phyloP scores from a whole-genome alignment of 2,797 vertebrate genomes.

The Eulemur rubriventer region DNA sequence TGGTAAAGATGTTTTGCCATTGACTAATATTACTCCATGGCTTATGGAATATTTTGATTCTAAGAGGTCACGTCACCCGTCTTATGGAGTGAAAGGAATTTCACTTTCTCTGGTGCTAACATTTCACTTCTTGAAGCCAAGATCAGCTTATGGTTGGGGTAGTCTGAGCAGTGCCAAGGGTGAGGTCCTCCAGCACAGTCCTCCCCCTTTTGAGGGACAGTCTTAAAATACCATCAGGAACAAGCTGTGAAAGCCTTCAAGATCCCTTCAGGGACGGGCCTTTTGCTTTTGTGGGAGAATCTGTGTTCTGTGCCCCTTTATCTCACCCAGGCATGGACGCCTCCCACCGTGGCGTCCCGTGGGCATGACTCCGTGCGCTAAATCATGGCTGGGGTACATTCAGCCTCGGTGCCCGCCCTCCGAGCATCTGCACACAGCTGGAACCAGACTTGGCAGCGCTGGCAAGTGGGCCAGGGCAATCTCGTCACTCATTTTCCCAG shows the following conservation, averaged over 20 bases:
- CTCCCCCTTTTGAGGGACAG: not conserved
- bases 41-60: not conserved
- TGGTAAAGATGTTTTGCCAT: not conserved
- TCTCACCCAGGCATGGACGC: not conserved
- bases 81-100: not conserved
- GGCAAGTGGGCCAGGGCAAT: not conserved
- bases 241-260: not conserved
- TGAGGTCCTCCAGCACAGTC: fast-evolving
- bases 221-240: not conserved
- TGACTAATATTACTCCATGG: not conserved
- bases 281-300: not conserved
- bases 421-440: not conserved
- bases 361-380: not conserved
- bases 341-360: not conserved
- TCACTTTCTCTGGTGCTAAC: not conserved
- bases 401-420: not conserved
- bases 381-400: not conserved
- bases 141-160: not conserved
- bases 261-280: not conserved
- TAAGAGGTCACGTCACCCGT: not conserved
- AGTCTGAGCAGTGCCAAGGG: not conserved
- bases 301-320: not conserved
- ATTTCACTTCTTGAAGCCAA: not conserved
- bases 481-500: not conserved
- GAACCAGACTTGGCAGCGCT: not conserved